Evolutionary conservation across 2,113 vertebrate species (phyloP), one percentile per base, ranked within the genome.

Genomic region (Aix galericulata): DNA sequence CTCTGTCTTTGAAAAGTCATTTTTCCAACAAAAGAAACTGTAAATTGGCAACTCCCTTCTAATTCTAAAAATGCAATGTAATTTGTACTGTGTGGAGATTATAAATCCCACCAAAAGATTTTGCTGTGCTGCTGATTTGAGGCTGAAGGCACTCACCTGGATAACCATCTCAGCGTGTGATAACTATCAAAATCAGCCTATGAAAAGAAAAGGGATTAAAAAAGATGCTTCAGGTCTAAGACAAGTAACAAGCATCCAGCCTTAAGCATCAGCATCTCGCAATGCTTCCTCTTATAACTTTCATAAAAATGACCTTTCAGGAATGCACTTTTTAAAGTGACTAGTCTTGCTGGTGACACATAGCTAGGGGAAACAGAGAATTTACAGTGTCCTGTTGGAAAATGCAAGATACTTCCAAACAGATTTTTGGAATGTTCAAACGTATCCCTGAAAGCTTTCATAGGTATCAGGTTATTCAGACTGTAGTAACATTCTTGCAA

Each of bases 221-320:
- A 59, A 58, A 66, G 75, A 72, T 76, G 38, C 72, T 77, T 52
- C 31, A 55, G 23, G 73, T 46, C 20, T 81, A 6, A 53, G 8
- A 58, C 0, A 1, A 81, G 50, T 4, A 27, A 74, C 23, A 21
- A 81, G 9, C 5, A 10, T 60, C 40, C 34, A 80, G 67, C 53
- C 48, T n/a, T 11, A 13, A 34, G 16, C 55, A 56, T 26, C 44
- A 44, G 32, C 40, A 9, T 1, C 68, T 53, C 58, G 77, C 58
- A 62, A 11, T 9, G 36, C 50, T 64, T 90, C 26, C 36, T 76
- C 76, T 58, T 74, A 17, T 18, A 69, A 36, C 44, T 52, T 44
- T n/a, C 38, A 52, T 17, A 71, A 88, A 88, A 88, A 89, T 72
- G 38, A 78, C 82, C 58, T 88, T 77, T 87, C 85, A 93, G 72